Evolutionary conservation across 2,888 invertebrate species (phyloP).

Genomic region (Phalera bucephala): DNA sequence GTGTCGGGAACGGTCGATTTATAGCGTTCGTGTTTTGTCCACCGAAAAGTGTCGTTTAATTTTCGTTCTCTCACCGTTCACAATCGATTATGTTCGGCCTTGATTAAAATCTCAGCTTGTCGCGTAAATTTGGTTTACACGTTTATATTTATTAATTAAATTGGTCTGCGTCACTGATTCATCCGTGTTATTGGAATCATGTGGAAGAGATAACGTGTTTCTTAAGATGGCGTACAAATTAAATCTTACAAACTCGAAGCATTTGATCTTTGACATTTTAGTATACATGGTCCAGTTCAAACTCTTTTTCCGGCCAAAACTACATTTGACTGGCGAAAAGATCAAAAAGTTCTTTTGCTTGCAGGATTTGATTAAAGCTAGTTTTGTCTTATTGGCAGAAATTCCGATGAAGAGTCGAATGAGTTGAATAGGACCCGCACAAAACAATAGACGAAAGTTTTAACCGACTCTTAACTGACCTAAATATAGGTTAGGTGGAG

Average conservation of each 20-base stretch:
- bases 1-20: slow-evolving; percentile 66
- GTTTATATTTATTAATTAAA: slow-evolving; percentile 2
- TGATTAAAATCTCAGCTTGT: slow-evolving; percentile 48
- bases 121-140: slow-evolving; percentile 1
- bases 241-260: not conserved
- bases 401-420: too few species aligned
- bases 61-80: slow-evolving; percentile 64
- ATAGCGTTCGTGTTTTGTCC: slow-evolving; percentile 69
- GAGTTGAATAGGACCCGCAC: too few species aligned
- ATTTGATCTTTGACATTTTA: not conserved
- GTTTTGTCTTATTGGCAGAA: too few species aligned
- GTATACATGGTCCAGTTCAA: too few species aligned
- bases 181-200: not conserved
- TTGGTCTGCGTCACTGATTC: not conserved
- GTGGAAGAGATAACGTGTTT: not conserved
- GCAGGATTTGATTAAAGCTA: too few species aligned
- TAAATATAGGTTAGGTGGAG: too few species aligned
- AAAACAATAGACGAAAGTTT: too few species aligned
- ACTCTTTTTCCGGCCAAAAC: too few species aligned
- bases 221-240: not conserved
- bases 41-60: slow-evolving; percentile 77
- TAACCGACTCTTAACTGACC: too few species aligned
- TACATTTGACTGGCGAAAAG: too few species aligned
- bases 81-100: slow-evolving; percentile 71
- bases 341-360: too few species aligned